Base-by-base conservation (phyloP, 2,113 vertebrate species). In the Pelusios castaneus region DNA sequence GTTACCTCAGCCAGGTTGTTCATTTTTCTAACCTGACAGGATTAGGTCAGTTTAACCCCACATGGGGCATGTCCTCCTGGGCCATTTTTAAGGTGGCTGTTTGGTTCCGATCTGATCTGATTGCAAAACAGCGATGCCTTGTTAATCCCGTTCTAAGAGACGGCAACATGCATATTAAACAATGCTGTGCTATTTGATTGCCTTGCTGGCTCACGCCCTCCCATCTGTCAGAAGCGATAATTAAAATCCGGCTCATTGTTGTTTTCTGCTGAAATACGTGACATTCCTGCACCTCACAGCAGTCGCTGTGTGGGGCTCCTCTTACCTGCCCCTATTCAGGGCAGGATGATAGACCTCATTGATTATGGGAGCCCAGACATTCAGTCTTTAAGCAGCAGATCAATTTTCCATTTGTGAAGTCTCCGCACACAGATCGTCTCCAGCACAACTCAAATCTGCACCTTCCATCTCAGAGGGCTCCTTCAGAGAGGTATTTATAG, bases 1-100 rank as follows among this genome's bases (percentile, higher is more conserved):
- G 22, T 22, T 12, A 24, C 10, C 10, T n/a, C 51, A 38, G 27
- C 34, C 51, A 25, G 34, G 49, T 22, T 13, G 51, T 8, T 80
- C 22, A 41, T 73, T 54, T 51, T 16, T 7, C 79, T 80, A 38
- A 8, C 29, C 81, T 52, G 13, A 10, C 13, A 7, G 4, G 6
- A 60, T 14, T 31, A 47, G 17, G 6, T 34, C 54, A 34, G 49
- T 2, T 2, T 60, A 63, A 56, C 25, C 41, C 24, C 60, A 67
- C 8, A 24, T 24, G 6, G 6, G 31, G n/a, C 6, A 9, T 25
- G 17, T 29, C 2, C 1, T 1, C 51, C 22, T 21, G 38, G 22
- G 49, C 5, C 0, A 0, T 2, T 4, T 0, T 54, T 24, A 45
- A 0, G 0, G 38, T 45, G 38, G 38, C 8, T 13, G 56, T 21